phyloP scores from a whole-genome alignment of 2,113 vertebrate species.

The Brachionichthys hirsutus region DNA sequence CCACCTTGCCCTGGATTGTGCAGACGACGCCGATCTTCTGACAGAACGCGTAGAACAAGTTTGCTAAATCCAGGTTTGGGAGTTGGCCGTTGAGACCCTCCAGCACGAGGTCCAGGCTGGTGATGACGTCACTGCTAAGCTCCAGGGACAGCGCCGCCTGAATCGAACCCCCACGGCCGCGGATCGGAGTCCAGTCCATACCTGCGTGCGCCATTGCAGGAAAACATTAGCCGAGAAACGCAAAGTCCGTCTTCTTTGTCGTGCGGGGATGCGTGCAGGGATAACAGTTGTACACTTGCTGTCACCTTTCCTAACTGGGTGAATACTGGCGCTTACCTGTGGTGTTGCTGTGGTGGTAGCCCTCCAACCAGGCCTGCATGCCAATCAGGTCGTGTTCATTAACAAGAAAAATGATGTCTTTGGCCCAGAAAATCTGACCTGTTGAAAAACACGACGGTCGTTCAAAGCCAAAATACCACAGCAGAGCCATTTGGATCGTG shows the following conservation, averaged over 20 bases:
- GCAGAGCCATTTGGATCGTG: not conserved
- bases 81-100: constrained; percentile 93
- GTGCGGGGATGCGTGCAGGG: too few species aligned
- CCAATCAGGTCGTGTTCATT: constrained; percentile 93
- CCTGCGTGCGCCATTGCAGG: constrained; percentile 62
- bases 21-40: constrained; percentile 90
- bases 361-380: constrained; percentile 93
- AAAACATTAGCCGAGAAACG: not conserved
- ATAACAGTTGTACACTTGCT: not conserved
- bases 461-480: constrained; percentile 1
- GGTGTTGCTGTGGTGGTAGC: constrained; percentile 89
- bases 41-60: constrained; percentile 93
- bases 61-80: constrained; percentile 91
- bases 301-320: not conserved
- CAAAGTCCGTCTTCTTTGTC: not conserved
- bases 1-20: constrained; percentile 93
- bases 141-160: constrained; percentile 89
- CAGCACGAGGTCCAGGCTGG: constrained; percentile 86
- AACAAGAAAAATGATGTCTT: constrained; percentile 93
- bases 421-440: constrained; percentile 95
- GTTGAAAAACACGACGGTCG: constrained; percentile 9
- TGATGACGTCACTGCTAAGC: constrained; percentile 89
- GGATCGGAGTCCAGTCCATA: constrained; percentile 79
- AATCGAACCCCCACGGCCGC: constrained; percentile 88
- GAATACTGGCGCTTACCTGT: constrained; percentile 77